Percentiles rank a stretch among this genome's conserved stretches.
Conservation (phyloP, 2,797 vertebrate genomes). For the Rhynchonycteris naso region DNA sequence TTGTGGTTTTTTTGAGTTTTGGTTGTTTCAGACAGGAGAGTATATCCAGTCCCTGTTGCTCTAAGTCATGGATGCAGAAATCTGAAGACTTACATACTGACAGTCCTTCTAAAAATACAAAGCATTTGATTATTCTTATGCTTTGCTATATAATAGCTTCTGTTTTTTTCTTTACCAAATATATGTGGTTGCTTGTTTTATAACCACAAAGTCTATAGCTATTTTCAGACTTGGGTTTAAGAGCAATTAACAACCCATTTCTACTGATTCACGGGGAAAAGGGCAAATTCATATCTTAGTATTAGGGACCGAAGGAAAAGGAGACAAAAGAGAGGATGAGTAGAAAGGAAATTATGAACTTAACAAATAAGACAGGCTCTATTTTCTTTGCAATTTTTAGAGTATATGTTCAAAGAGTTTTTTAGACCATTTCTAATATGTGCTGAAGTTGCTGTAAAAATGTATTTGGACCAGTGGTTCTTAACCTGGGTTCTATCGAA, state of each 20-base stretch:
- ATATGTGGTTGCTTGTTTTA: not conserved
- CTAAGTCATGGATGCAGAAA: not conserved
- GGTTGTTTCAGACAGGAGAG: not conserved
- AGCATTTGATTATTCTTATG: not conserved
- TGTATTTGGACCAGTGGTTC: not conserved
- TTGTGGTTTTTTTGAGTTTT: not conserved
- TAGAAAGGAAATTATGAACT: not conserved
- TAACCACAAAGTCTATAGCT: not conserved
- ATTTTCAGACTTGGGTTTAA: conserved; percentile 19
- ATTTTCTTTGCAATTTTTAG: not conserved
- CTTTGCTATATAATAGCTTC: not conserved
- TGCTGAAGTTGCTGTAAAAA: conserved; percentile 42
- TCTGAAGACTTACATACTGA: not conserved
- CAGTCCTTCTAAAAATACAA: not conserved
- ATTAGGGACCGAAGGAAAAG: not conserved
- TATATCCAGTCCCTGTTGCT: not conserved
- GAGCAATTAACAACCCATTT: not conserved
- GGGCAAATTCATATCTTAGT: not conserved
- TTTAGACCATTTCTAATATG: conserved; percentile 4
- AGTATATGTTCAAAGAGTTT: not conserved
- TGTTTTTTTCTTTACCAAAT: not conserved
- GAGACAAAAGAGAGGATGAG: not conserved
- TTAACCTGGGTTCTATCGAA: too few species aligned
- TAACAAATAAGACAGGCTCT: not conserved
- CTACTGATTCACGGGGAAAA: not conserved